Conservation (phyloP, 2,113 vertebrate species). For the Alexandromys fortis region DNA sequence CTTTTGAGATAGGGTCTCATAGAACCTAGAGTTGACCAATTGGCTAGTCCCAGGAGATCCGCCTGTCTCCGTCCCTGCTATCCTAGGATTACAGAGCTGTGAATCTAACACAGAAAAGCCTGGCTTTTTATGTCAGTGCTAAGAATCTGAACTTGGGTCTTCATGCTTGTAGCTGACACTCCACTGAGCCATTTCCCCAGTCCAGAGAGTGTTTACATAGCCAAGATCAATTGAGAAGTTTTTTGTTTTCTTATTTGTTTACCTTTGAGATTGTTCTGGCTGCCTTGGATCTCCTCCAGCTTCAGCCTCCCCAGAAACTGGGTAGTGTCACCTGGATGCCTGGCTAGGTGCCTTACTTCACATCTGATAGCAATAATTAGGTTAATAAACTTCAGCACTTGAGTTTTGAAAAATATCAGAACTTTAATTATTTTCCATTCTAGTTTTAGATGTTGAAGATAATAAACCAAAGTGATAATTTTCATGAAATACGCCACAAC, state of each 20-base stretch:
- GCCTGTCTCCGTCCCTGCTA: background rate
- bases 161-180: background rate
- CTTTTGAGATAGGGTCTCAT: background rate
- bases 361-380: background rate
- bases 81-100: background rate
- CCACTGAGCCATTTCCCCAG: background rate
- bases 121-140: background rate
- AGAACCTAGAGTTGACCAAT: background rate
- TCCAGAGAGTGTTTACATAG: background rate
- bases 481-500: constrained; percentile 3
- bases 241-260: background rate
- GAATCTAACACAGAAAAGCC: background rate
- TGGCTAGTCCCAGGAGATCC: background rate
- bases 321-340: background rate
- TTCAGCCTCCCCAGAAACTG: background rate
- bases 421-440: constrained; percentile 25
- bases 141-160: background rate
- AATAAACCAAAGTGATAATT: constrained; percentile 13
- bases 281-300: background rate
- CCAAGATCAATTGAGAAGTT: background rate
- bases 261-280: background rate
- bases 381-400: constrained; percentile 27
- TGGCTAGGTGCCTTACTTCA: background rate
- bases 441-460: constrained; percentile 46
- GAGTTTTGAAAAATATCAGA: constrained; percentile 20